These are phyloP conservation scores for Etia nguti DNA, from an alignment of 2,113 vertebrate species.

Conservation along the genomic window DNA sequence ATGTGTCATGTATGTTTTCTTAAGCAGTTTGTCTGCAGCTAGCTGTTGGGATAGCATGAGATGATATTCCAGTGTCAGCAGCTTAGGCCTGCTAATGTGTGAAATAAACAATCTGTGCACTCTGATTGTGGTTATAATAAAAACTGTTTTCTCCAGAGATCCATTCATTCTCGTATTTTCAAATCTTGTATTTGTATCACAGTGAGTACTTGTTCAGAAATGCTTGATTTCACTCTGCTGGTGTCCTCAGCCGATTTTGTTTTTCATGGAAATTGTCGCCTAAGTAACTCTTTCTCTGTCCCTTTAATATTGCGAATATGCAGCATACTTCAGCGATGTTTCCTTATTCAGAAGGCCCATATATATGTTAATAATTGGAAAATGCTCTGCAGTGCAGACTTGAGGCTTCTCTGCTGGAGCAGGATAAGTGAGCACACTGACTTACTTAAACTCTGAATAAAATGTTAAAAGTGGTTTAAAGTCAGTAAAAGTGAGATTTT, in stretches of 20 bases:
- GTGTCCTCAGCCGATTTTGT: neutral
- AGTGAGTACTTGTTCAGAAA: neutral
- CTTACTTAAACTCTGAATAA: neutral
- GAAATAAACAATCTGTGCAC: conserved; percentile 42
- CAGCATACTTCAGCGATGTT: neutral
- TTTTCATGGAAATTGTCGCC: neutral
- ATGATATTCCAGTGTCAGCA: conserved; percentile 24
- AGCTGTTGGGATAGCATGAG: neutral
- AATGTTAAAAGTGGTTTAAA: neutral
- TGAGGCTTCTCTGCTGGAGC: neutral
- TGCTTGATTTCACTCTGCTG: neutral
- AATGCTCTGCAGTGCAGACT: neutral
- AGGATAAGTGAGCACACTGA: neutral
- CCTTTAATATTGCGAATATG: neutral
- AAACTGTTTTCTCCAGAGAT: neutral
- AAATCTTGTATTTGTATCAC: neutral
- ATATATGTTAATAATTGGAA: neutral
- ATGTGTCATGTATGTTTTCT: conserved; percentile 35
- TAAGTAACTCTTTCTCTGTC: neutral
- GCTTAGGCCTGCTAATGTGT: conserved; percentile 31
- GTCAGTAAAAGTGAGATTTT: neutral
- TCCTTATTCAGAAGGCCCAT: neutral
- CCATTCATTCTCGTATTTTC: neutral
- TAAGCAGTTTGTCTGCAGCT: conserved; percentile 16
- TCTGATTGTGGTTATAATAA: conserved; percentile 2